These are phyloP conservation scores for Galemys pyrenaicus DNA, from an alignment of 2,113 vertebrate species.

Conservation along the genomic window DNA sequence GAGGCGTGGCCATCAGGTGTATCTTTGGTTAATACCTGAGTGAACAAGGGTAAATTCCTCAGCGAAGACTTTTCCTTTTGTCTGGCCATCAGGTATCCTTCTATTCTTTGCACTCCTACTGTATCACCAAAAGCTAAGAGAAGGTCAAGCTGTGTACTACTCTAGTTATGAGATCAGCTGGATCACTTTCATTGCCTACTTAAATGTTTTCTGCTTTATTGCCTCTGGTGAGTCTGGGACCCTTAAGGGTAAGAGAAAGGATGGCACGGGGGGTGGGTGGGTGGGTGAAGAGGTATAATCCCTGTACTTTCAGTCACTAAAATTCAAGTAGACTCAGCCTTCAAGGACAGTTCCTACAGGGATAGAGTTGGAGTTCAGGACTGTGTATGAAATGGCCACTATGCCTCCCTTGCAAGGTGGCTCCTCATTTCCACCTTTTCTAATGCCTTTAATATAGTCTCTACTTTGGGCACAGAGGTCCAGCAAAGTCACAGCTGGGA, in stretches of 20 bases:
- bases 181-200: neutral
- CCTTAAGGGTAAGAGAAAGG: neutral
- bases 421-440: neutral
- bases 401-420: neutral
- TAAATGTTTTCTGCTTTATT: neutral
- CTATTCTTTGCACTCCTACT: neutral
- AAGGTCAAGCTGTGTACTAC: neutral
- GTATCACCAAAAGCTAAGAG: conserved; percentile 22
- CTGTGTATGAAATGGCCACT: neutral
- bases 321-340: neutral
- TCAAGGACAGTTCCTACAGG: neutral
- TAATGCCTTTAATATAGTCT: neutral
- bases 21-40: neutral
- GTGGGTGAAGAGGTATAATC: neutral
- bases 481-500: neutral
- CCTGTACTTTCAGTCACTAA: neutral
- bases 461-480: neutral
- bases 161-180: neutral
- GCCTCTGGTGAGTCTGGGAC: conserved; percentile 52
- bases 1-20: neutral
- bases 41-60: neutral
- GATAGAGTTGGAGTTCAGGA: neutral
- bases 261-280: neutral
- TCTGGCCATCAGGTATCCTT: conserved; percentile 47
- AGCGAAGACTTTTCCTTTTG: neutral